Conservation (phyloP, 2,888 invertebrate genomes). For the Lasioglossum marginatum region DNA sequence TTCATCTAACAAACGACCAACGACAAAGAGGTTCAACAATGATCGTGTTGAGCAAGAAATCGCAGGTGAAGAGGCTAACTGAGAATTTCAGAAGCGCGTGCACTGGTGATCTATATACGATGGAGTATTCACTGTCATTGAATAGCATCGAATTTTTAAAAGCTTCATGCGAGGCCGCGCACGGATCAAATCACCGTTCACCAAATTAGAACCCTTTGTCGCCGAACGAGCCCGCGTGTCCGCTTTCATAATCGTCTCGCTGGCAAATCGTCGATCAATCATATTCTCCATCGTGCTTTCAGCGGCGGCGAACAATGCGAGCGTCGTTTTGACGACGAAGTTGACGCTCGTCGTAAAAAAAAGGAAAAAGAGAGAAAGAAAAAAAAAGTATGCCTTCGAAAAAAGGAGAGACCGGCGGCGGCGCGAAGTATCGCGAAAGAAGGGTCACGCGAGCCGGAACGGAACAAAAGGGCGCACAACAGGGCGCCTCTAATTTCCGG, state of each 20-base stretch:
- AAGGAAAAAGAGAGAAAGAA: background rate
- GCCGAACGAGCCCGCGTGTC: background rate
- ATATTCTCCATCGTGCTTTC: slow-evolving; percentile 7
- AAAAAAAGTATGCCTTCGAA: background rate
- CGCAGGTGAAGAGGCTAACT: background rate
- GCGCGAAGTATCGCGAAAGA: slow-evolving; percentile 7
- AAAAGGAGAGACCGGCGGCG: slow-evolving; percentile 4
- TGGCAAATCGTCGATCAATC: slow-evolving; percentile 27
- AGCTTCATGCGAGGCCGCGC: background rate
- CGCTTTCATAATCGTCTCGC: background rate
- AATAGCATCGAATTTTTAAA: background rate
- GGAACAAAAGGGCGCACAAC: slow-evolving; percentile 42
- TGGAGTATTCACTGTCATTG: background rate
- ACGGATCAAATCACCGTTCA: background rate
- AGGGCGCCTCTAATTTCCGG: slow-evolving; percentile 52
- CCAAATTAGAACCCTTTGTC: slow-evolving; percentile 7
- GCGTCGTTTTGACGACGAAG: slow-evolving; percentile 2
- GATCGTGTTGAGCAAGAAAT: background rate
- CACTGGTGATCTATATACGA: background rate
- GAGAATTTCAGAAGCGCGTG: background rate
- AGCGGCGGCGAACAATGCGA: slow-evolving; percentile 5
- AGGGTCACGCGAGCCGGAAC: slow-evolving; percentile 46
- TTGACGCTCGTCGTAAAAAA: background rate
- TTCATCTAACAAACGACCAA: background rate
- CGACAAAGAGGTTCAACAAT: background rate